phyloP scores from a whole-genome alignment of 2,797 vertebrate genomes.

The Schizopygopsis malacanthus region DNA sequence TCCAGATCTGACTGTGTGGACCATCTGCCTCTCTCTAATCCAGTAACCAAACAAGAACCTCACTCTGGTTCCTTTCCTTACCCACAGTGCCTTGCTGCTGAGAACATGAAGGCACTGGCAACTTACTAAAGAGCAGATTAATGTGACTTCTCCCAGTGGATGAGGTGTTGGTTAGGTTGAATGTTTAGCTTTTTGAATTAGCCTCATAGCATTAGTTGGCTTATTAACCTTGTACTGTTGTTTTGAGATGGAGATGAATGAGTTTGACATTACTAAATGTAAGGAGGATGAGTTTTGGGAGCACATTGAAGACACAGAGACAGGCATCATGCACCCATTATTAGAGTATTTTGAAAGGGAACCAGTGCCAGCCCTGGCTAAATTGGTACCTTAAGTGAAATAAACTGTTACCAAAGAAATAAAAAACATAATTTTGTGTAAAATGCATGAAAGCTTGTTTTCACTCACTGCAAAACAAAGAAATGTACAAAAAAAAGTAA shows the following conservation, averaged over 20 bases:
- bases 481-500: neutral
- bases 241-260: neutral
- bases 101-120: conserved; percentile 58
- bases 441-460: neutral
- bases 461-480: neutral
- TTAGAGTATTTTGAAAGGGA: neutral
- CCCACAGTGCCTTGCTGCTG: conserved; percentile 54
- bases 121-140: conserved; percentile 54
- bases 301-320: neutral
- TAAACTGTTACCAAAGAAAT: neutral
- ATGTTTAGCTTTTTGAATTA: conserved; percentile 16
- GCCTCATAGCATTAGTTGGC: neutral
- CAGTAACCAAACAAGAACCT: conserved; percentile 53
- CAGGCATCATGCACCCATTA: neutral
- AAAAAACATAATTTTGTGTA: neutral
- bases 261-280: conserved; percentile 1
- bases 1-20: conserved; percentile 59
- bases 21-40: conserved; percentile 60
- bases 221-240: neutral
- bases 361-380: neutral
- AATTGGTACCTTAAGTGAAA: neutral
- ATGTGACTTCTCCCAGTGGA: conserved; percentile 47
- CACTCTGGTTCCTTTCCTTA: conserved; percentile 55
- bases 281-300: neutral
- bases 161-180: conserved; percentile 43